A percentile compares a stretch with the other conserved stretches of the same genome.
Conservation (phyloP, 2,113 vertebrate species). For the Ctenodactylus gundi region DNA sequence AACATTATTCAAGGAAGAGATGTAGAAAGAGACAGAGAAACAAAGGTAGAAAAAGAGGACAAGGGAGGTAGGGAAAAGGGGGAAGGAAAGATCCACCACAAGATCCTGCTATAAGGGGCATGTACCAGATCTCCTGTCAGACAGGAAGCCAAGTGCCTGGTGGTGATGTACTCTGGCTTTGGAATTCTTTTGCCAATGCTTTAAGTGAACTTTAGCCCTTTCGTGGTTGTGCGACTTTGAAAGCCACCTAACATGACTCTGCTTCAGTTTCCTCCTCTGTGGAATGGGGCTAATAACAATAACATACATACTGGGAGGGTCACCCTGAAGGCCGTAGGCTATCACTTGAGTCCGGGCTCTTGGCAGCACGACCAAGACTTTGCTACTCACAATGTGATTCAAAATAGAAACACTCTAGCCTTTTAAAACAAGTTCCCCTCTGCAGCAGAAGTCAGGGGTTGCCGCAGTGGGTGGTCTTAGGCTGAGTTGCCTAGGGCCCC, state of each 20-base stretch:
- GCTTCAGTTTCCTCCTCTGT: not conserved
- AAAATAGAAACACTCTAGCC: not conserved
- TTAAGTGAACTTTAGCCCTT: not conserved
- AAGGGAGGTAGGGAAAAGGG: not conserved
- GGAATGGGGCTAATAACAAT: accelerated
- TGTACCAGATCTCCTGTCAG: accelerated
- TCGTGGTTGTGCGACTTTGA: not conserved
- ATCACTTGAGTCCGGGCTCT: accelerated
- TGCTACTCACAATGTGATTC: accelerated
- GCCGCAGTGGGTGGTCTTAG: not conserved
- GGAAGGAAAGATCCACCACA: not conserved
- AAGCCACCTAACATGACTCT: not conserved
- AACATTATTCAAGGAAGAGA: not conserved
- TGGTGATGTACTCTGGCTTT: accelerated
- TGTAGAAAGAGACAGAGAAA: not conserved
- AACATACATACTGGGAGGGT: not conserved
- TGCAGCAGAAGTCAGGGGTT: not conserved
- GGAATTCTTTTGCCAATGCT: not conserved
- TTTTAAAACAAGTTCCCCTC: accelerated
- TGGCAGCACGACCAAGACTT: accelerated
- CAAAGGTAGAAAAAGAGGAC: not conserved
- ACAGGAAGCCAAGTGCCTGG: accelerated
- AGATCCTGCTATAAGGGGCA: too few relatives aligned
- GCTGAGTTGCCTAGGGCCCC: not conserved
- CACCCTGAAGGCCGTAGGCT: accelerated